Conservation (phyloP, 2,113 vertebrate species). For the Promerops cafer region DNA sequence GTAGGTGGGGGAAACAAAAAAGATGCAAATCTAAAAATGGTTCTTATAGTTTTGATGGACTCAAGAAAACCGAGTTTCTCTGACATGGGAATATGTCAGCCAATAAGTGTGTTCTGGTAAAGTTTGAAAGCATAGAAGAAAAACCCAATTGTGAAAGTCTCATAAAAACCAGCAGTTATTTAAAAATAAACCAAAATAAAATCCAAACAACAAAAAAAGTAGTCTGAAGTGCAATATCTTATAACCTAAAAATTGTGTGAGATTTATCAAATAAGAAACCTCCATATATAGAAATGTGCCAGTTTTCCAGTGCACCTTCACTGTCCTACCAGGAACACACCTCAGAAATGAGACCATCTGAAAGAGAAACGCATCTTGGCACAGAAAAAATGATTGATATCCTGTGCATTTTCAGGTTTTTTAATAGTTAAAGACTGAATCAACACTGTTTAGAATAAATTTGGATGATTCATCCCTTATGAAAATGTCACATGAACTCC, state of each 20-base stretch:
- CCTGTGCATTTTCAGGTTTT: not conserved
- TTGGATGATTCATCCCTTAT: not conserved
- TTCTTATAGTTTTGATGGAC: not conserved
- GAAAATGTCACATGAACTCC: not conserved
- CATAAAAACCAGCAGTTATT: not conserved
- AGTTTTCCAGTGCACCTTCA: not conserved
- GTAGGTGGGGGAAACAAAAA: not conserved
- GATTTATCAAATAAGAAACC: not conserved
- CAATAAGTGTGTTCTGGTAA: not conserved
- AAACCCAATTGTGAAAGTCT: not conserved
- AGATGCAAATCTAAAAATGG: not conserved
- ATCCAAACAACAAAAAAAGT: not conserved
- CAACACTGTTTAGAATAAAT: not conserved
- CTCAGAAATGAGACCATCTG: not conserved
- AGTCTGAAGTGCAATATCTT: not conserved
- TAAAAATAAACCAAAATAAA: not conserved
- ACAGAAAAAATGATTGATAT: not conserved
- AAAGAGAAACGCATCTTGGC: not conserved
- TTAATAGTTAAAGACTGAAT: not conserved
- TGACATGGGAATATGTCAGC: not conserved
- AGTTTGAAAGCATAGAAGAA: not conserved
- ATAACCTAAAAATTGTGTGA: not conserved
- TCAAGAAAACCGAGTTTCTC: not conserved
- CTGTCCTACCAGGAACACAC: not conserved
- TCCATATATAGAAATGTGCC: not conserved